Conservation (phyloP, 2,888 invertebrate genomes). For the Epistrophe grossulariae region DNA sequence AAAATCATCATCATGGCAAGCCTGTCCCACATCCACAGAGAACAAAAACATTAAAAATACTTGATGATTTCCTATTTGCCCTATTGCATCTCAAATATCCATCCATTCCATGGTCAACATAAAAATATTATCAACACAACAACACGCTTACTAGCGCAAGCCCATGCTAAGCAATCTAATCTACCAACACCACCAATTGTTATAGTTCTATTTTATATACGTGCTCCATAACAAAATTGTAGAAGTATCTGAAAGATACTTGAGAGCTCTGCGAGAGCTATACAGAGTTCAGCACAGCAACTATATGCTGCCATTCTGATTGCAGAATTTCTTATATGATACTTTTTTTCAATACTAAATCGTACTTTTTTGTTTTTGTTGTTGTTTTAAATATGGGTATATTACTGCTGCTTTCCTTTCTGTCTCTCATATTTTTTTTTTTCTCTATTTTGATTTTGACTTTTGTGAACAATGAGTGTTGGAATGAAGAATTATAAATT, state of each 20-base stretch:
- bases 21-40: constrained; percentile 17
- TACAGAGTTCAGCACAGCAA: too few species aligned
- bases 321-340: constrained; percentile 3
- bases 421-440: constrained; percentile 13
- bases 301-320: background rate
- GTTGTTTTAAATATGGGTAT: background rate
- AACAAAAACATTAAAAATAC: constrained; percentile 18
- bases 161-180: constrained; percentile 18
- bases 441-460: constrained; percentile 40
- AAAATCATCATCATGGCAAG: constrained; percentile 31
- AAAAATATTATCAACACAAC: constrained; percentile 49
- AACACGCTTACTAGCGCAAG: constrained; percentile 26
- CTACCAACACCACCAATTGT: background rate
- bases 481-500: constrained; percentile 67
- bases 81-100: constrained; percentile 42
- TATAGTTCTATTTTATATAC: background rate
- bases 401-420: background rate
- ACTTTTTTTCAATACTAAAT: constrained; percentile 36
- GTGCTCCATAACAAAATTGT: constrained; percentile 2
- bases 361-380: background rate
- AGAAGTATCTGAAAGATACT: constrained; percentile 10
- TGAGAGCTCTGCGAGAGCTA: constrained; percentile 34
- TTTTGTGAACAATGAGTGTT: constrained; percentile 33
- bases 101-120: constrained; percentile 28
- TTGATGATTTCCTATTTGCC: constrained; percentile 34